phyloP scores from a whole-genome alignment of 2,888 invertebrate genomes.

The Synergus gifuensis region DNA sequence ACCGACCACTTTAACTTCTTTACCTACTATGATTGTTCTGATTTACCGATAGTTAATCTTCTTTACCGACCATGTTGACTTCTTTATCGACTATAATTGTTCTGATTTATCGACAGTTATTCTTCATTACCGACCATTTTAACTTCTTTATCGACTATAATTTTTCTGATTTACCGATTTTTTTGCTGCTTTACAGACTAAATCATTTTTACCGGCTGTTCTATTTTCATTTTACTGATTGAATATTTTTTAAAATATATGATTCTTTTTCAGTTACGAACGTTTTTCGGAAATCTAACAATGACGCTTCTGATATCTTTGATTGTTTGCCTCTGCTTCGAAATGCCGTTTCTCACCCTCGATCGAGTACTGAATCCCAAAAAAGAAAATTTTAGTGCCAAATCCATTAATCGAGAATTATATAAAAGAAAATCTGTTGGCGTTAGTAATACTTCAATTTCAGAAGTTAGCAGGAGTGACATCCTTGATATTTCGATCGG shows the following conservation, averaged over 20 bases:
- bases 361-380: constrained; percentile 49
- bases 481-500: not conserved
- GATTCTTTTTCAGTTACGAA: constrained; percentile 46
- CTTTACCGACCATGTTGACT: no score
- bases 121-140: no score
- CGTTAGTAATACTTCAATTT: not conserved
- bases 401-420: constrained; percentile 18
- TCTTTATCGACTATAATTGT: no score
- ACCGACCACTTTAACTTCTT: no score
- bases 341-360: constrained; percentile 69
- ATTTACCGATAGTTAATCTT: no score
- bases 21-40: no score
- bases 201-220: not conserved
- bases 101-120: no score
- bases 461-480: not conserved
- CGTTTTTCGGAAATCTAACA: constrained; percentile 67
- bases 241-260: not conserved
- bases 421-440: not conserved
- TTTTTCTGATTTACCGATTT: no score
- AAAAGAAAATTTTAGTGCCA: not conserved
- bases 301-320: constrained; percentile 65
- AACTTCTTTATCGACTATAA: no score
- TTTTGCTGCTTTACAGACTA: not conserved
- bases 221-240: not conserved
- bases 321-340: constrained; percentile 66